These are phyloP conservation scores for Hemitrygon akajei DNA, from an alignment of 2,797 vertebrate species.

Conservation along the genomic window DNA sequence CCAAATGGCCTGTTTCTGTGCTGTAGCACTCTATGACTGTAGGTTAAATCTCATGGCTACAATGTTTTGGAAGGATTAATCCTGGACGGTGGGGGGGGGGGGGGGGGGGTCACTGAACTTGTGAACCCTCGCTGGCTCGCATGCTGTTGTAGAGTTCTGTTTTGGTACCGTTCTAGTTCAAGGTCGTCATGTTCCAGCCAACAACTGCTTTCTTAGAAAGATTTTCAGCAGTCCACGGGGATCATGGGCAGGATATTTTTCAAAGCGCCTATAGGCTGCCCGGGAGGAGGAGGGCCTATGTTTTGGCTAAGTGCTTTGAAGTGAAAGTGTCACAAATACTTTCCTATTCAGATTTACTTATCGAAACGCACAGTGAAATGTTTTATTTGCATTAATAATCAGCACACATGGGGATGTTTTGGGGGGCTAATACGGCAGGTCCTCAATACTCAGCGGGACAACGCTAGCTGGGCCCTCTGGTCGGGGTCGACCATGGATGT, in stretches of 20 bases:
- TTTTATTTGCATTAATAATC: too few relatives aligned
- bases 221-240: background rate
- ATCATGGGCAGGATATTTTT: background rate
- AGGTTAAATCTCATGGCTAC: too few relatives aligned
- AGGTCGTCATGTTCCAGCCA: constrained; percentile 16
- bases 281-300: background rate
- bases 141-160: background rate
- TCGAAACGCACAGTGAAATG: too few relatives aligned
- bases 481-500: too few relatives aligned
- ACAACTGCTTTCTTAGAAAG: constrained; percentile 28
- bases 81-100: background rate
- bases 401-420: too few relatives aligned
- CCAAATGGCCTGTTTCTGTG: too few relatives aligned
- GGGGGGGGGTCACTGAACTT: background rate
- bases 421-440: too few relatives aligned
- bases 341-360: too few relatives aligned
- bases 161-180: background rate
- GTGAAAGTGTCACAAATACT: background rate
- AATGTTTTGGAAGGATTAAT: background rate
- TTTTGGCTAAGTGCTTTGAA: background rate
- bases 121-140: background rate
- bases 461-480: too few relatives aligned
- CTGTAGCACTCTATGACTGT: too few relatives aligned
- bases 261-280: background rate
- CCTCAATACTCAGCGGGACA: too few relatives aligned